phyloP scores from a whole-genome alignment of 2,113 vertebrate genomes.

The Nannobrachium achirus region DNA sequence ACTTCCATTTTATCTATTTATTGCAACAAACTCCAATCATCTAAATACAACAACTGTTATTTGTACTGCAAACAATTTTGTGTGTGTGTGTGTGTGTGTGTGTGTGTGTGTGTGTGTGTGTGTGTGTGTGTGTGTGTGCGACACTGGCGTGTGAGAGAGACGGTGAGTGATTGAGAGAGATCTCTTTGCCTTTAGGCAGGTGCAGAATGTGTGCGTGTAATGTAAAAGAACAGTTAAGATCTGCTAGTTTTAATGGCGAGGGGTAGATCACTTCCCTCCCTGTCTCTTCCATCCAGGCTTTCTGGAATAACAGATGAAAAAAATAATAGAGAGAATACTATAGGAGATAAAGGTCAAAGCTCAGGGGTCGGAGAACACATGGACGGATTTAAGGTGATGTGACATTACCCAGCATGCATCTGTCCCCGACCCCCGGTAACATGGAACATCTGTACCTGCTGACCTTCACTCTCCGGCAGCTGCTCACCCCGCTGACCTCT shows the following conservation, averaged over 20 bases:
- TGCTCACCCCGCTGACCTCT: constrained; percentile 58
- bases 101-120: constrained; percentile 26
- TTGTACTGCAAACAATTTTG: not conserved
- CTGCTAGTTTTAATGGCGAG: constrained; percentile 6
- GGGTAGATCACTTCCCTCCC: constrained; percentile 21
- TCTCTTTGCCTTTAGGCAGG: too few relatives aligned
- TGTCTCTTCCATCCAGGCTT: constrained; percentile 15
- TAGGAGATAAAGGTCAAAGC: constrained; percentile 25
- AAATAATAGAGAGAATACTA: too few relatives aligned
- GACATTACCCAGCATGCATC: constrained; percentile 66
- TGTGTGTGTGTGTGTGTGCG: constrained; percentile 6
- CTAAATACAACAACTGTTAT: too few relatives aligned
- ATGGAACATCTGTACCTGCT: constrained; percentile 76
- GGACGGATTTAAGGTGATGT: constrained; percentile 54
- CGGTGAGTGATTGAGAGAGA: too few relatives aligned
- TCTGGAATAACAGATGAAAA: constrained; percentile 26
- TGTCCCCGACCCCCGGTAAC: constrained; percentile 65
- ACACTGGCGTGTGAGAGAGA: constrained; percentile 15
- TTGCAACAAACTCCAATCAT: too few relatives aligned
- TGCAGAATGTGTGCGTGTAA: constrained; percentile 27
- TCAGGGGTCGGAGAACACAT: constrained; percentile 65
- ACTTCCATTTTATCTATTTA: too few relatives aligned
- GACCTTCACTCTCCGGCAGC: constrained; percentile 66
- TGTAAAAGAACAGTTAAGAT: constrained; percentile 36
- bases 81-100: not conserved